These are phyloP conservation scores for Crypturellus tataupa DNA, from an alignment of 2,797 vertebrate species.

Conservation along the genomic window DNA sequence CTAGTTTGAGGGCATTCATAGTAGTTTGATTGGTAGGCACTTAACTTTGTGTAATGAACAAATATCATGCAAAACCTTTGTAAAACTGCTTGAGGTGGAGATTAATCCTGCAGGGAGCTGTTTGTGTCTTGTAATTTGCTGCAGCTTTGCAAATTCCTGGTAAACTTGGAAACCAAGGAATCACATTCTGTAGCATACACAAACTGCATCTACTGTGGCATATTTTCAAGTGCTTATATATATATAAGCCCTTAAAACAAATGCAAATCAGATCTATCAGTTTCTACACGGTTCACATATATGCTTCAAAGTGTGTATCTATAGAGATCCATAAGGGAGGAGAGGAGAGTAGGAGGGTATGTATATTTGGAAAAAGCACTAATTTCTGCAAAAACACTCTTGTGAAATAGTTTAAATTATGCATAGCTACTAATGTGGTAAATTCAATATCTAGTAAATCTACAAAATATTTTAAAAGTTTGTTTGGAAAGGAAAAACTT, in stretches of 20 bases:
- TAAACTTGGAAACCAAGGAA: not conserved
- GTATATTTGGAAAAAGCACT: not conserved
- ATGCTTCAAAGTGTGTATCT: not conserved
- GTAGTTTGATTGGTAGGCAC: constrained; percentile 41
- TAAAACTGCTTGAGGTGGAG: not conserved
- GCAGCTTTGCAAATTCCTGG: not conserved
- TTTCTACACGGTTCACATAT: not conserved
- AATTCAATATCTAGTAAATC: too few species aligned
- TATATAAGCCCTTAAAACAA: not conserved
- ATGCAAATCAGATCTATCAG: not conserved
- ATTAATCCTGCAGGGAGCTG: not conserved
- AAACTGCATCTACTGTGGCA: not conserved
- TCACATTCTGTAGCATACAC: not conserved
- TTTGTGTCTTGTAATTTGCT: not conserved
- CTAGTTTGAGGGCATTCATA: constrained; percentile 23
- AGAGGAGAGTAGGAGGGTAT: not conserved
- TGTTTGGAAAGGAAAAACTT: not conserved
- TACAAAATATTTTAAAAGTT: not conserved
- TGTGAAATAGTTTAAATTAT: not conserved
- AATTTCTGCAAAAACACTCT: not conserved
- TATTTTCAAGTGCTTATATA: not conserved
- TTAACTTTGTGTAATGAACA: constrained; percentile 38
- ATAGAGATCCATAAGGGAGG: not conserved
- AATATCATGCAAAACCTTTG: constrained; percentile 13
- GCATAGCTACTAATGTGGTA: too few species aligned